A percentile compares a stretch with the other conserved stretches of the same genome.
Conservation (phyloP, 2,113 vertebrate species). For the Myotis davidii region DNA sequence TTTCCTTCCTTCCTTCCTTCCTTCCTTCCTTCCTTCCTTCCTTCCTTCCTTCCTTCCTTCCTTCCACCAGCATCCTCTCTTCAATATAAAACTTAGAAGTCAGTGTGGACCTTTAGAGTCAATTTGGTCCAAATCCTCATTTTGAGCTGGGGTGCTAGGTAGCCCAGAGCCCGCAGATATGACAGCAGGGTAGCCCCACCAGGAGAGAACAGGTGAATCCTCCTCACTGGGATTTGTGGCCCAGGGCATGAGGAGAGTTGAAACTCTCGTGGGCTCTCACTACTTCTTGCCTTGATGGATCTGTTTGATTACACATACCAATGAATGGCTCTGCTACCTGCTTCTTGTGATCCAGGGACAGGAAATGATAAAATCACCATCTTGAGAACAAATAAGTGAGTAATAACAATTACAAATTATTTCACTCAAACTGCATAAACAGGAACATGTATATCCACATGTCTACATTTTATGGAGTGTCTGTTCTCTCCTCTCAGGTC, state of each 20-base stretch:
- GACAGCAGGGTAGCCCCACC: rapidly evolving
- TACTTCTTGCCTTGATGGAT: too few species aligned
- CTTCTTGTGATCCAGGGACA: not conserved
- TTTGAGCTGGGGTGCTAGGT: not conserved
- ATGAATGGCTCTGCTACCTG: not conserved
- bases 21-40: too few species aligned
- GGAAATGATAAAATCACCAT: not conserved
- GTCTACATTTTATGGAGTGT: too few species aligned
- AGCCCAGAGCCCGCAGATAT: not conserved
- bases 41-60: too few species aligned
- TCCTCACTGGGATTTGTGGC: rapidly evolving
- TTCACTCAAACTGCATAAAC: rapidly evolving
- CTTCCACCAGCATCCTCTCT: not conserved
- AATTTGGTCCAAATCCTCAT: not conserved
- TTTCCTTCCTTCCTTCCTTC: rapidly evolving
- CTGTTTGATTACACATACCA: not conserved
- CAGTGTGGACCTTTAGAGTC: not conserved
- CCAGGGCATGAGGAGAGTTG: rapidly evolving
- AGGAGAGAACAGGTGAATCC: not conserved
- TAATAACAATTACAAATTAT: too few species aligned
- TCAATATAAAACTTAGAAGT: not conserved
- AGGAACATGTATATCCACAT: not conserved
- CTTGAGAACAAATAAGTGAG: not conserved
- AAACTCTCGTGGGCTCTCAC: rapidly evolving
- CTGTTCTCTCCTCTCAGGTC: not conserved